These are phyloP conservation scores for Crocidura indochinensis DNA, from an alignment of 2,797 vertebrate genomes.

Conservation along the genomic window DNA sequence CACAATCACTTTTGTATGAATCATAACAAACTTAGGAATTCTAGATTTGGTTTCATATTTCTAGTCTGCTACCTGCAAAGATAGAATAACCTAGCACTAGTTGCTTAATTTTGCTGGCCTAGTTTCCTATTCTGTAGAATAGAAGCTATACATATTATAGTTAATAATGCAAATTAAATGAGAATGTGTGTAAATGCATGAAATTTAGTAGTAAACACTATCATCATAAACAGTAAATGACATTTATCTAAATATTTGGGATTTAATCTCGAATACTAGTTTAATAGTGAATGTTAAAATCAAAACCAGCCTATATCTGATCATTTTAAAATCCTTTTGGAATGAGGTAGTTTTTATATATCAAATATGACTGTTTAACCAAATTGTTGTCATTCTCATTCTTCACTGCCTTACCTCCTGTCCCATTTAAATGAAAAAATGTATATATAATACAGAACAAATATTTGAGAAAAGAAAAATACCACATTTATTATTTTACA, in stretches of 20 bases:
- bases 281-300: conserved; percentile 47
- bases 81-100: neutral
- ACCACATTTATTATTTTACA: neutral
- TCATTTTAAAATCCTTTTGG: conserved; percentile 16
- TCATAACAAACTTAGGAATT: neutral
- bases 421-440: conserved; percentile 28
- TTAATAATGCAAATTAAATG: neutral
- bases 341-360: conserved; percentile 41
- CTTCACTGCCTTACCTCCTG: neutral
- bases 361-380: neutral
- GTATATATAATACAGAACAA: neutral
- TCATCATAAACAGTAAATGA: neutral
- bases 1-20: conserved; percentile 6
- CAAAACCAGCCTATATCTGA: conserved; percentile 27
- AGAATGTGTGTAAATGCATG: neutral
- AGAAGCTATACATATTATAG: neutral
- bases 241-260: neutral
- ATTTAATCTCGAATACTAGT: neutral
- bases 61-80: neutral
- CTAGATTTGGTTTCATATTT: neutral
- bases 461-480: neutral
- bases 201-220: neutral
- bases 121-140: neutral
- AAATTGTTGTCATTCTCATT: neutral
- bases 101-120: neutral